Conservation (phyloP, 2,113 vertebrate genomes). For the Festucalex cinctus region DNA sequence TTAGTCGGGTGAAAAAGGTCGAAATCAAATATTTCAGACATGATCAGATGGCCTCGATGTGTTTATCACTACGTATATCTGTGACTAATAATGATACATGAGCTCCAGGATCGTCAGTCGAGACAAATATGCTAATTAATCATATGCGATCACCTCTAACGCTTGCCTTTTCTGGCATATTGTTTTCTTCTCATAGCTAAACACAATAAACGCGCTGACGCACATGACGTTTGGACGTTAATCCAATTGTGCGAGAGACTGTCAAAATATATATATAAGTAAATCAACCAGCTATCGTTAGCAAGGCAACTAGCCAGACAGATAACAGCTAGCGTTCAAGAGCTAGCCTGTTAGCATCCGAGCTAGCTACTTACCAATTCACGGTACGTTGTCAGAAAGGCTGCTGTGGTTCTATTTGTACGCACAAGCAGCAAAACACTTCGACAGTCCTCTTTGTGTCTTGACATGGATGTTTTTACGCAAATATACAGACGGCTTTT, state of each 20-base stretch:
- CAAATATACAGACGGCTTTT: conserved; percentile 30
- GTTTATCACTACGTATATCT: conserved; percentile 1
- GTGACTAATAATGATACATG: conserved; percentile 8
- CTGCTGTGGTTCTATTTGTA: conserved; percentile 34
- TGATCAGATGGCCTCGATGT: not conserved
- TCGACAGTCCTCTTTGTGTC: conserved; percentile 37
- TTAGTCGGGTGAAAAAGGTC: not conserved
- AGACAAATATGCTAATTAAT: conserved; percentile 48
- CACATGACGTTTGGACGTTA: too few relatives aligned
- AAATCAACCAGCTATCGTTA: conserved; percentile 29
- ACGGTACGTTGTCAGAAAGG: conserved; percentile 33
- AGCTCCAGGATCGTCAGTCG: conserved; percentile 15
- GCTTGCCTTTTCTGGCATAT: conserved; percentile 14
- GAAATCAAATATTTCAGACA: not conserved
- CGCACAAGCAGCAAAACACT: conserved; percentile 48
- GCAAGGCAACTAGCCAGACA: conserved; percentile 16
- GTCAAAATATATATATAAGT: not conserved
- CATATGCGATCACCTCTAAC: conserved; percentile 36
- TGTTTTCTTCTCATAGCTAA: not conserved
- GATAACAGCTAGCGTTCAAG: conserved; percentile 33
- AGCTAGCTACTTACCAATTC: conserved; percentile 60
- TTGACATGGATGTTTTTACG: conserved; percentile 65
- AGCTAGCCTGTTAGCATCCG: conserved; percentile 28
- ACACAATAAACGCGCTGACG: too few relatives aligned
- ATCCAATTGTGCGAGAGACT: not conserved